Percentiles rank a stretch among this genome's conserved stretches.
These are phyloP conservation scores for Caenorhabditis latens DNA, from an alignment of 1,140 invertebrate species.

Conservation along the genomic window DNA sequence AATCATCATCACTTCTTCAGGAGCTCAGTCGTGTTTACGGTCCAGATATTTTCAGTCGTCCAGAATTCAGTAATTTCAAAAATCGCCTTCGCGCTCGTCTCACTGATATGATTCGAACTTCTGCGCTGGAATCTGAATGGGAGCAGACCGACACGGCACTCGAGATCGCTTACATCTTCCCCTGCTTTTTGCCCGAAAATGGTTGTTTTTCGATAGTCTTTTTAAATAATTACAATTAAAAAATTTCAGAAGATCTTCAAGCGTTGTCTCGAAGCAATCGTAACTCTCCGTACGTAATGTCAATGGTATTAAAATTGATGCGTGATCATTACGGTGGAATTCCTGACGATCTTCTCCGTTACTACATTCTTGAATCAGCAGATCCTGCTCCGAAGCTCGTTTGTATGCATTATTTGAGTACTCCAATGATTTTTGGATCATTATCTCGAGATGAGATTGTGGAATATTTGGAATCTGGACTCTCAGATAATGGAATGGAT, in stretches of 20 bases:
- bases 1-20: slow-evolving; percentile 3
- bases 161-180: slow-evolving; percentile 21
- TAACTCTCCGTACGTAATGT: slow-evolving; percentile 16
- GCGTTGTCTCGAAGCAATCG: not conserved
- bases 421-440: not conserved
- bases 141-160: slow-evolving; percentile 30
- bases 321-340: slow-evolving; percentile 39
- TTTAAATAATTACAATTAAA: too few species aligned
- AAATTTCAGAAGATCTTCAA: slow-evolving; percentile 33
- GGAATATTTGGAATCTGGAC: slow-evolving; percentile 22
- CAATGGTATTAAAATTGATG: slow-evolving; percentile 17
- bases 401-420: not conserved
- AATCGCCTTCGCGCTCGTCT: slow-evolving; percentile 11
- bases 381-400: slow-evolving; percentile 21
- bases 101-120: slow-evolving; percentile 3
- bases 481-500: slow-evolving; percentile 22
- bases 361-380: not conserved
- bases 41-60: not conserved
- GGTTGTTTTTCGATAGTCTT: not conserved
- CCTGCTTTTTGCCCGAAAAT: slow-evolving; percentile 11
- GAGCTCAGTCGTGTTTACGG: slow-evolving; percentile 27
- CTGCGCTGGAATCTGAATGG: slow-evolving; percentile 24
- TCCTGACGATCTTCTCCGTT: slow-evolving; percentile 6
- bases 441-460: not conserved
- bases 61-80: slow-evolving; percentile 18